Conservation (phyloP, 2,797 vertebrate species). For the Helostoma temminkii region DNA sequence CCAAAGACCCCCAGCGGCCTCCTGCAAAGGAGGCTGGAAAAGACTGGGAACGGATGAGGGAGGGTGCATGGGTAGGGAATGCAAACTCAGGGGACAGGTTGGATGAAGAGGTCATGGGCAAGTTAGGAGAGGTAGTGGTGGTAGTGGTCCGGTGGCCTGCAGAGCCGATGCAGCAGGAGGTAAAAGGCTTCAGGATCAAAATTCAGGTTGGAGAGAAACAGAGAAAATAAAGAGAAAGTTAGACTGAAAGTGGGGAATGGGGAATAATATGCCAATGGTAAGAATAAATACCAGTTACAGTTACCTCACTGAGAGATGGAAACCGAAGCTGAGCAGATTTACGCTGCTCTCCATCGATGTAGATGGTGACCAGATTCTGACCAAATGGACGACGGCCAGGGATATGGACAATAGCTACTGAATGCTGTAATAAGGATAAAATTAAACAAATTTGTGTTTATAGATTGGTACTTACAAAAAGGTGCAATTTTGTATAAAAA, state of each 20-base stretch:
- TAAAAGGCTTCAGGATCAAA: constrained; percentile 88
- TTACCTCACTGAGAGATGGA: constrained; percentile 93
- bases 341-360: constrained; percentile 87
- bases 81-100: constrained; percentile 74
- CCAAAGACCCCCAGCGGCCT: constrained; percentile 73
- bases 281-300: neutral
- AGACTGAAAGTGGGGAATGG: constrained; percentile 22
- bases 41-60: constrained; percentile 91
- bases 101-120: constrained; percentile 55
- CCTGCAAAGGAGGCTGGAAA: constrained; percentile 89
- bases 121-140: constrained; percentile 85
- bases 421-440: constrained; percentile 85
- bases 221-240: constrained; percentile 37
- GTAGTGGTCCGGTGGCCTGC: constrained; percentile 94
- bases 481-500: neutral
- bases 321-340: constrained; percentile 91
- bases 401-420: constrained; percentile 89
- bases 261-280: neutral
- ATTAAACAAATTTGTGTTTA: neutral
- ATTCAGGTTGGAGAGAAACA: neutral
- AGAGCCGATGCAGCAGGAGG: constrained; percentile 97
- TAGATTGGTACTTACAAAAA: neutral
- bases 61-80: constrained; percentile 76
- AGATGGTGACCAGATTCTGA: constrained; percentile 93
- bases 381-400: constrained; percentile 93